A percentile compares a stretch with the other conserved stretches of the same genome.
These are phyloP conservation scores for Tethea ocularis DNA, from an alignment of 2,888 invertebrate species.

Conservation along the genomic window DNA sequence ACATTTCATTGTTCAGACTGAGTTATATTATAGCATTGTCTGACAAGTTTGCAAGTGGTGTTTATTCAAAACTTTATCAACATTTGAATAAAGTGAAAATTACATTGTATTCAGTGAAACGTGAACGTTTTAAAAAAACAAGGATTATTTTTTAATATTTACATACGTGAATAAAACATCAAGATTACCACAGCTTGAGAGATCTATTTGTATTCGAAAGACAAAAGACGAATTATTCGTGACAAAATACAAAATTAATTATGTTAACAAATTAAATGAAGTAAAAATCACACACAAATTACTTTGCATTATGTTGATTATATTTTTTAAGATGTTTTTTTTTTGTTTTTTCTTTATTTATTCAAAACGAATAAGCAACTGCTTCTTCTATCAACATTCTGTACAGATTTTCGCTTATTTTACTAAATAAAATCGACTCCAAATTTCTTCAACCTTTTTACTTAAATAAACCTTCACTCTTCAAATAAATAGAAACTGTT, in stretches of 20 bases:
- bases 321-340: too few relatives aligned
- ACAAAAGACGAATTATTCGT: too few relatives aligned
- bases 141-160: too few relatives aligned
- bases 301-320: too few relatives aligned
- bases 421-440: neutral
- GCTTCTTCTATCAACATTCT: too few relatives aligned
- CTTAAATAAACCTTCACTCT: neutral
- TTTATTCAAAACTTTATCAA: neutral
- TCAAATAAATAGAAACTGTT: neutral
- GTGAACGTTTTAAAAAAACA: too few relatives aligned
- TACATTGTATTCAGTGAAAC: neutral
- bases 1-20: slow-evolving; percentile 28
- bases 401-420: neutral
- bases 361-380: neutral
- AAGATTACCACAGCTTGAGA: too few relatives aligned
- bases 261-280: too few relatives aligned
- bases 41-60: neutral
- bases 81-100: neutral
- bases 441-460: neutral
- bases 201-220: too few relatives aligned
- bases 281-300: too few relatives aligned
- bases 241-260: too few relatives aligned
- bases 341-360: neutral
- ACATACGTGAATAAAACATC: too few relatives aligned
- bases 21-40: slow-evolving; percentile 2